Evolutionary conservation across 1,140 invertebrate species (phyloP).

Genomic region (Neelides sp.): DNA sequence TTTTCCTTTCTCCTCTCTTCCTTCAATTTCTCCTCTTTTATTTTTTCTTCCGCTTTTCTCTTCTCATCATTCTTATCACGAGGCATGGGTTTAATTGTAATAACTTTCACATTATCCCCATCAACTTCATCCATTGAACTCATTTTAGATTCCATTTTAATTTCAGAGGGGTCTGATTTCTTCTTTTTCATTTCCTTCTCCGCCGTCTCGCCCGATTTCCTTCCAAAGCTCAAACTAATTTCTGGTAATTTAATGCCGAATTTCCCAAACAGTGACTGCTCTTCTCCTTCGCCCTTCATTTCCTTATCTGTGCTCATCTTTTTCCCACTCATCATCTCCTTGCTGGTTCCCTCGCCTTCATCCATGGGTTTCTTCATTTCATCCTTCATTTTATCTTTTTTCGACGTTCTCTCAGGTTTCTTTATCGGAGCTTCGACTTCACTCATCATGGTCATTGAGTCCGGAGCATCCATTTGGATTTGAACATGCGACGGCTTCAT

Average conservation of each 20-base stretch:
- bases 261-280: slow-evolving; percentile 39
- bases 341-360: slow-evolving; percentile 1
- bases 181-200: too few relatives aligned
- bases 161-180: too few relatives aligned
- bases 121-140: too few relatives aligned
- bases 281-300: slow-evolving; percentile 34
- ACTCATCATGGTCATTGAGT: not conserved
- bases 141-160: too few relatives aligned
- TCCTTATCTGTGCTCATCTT: slow-evolving; percentile 38
- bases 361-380: slow-evolving; percentile 35
- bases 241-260: slow-evolving; percentile 51
- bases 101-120: too few relatives aligned
- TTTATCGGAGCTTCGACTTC: slow-evolving; percentile 8
- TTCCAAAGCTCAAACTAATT: slow-evolving; percentile 31
- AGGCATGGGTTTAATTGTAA: too few relatives aligned
- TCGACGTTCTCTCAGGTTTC: slow-evolving; percentile 13
- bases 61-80: too few relatives aligned
- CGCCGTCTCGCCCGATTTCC: too few relatives aligned
- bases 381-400: slow-evolving; percentile 37
- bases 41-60: too few relatives aligned
- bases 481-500: slow-evolving; percentile 5
- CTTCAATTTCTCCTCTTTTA: slow-evolving; percentile 1
- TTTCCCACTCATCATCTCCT: slow-evolving; percentile 10
- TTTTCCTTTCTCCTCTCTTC: not conserved
- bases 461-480: slow-evolving; percentile 2